Evolutionary conservation across 2,113 vertebrate genomes (phyloP).

Genomic region (Leucosticte australis): DNA sequence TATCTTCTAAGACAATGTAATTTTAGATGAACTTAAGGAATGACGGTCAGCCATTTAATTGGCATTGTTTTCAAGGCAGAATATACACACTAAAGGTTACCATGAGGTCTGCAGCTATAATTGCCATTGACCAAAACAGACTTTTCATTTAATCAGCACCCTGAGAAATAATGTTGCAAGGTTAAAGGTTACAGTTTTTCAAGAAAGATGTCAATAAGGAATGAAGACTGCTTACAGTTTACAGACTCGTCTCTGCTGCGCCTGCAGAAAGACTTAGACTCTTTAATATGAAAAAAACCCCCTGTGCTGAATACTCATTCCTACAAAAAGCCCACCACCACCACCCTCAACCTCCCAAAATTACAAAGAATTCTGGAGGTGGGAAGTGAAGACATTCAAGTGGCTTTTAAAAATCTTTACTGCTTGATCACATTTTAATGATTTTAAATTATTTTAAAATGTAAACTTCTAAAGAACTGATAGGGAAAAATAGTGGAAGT

Average conservation of each 20-base stretch:
- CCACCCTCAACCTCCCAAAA: not conserved
- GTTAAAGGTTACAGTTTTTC: conserved; percentile 20
- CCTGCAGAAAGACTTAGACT: not conserved
- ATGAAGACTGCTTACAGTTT: not conserved
- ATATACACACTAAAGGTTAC: not conserved
- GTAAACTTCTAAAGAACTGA: not conserved
- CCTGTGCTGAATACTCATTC: not conserved
- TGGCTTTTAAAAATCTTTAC: not conserved
- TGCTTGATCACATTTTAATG: not conserved
- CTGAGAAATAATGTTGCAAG: not conserved
- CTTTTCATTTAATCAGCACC: conserved; percentile 24
- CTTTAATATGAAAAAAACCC: not conserved
- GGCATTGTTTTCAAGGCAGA: not conserved
- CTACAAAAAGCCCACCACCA: not conserved
- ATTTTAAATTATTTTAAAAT: not conserved
- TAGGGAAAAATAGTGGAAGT: not conserved
- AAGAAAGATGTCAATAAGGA: not conserved
- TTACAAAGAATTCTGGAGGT: not conserved
- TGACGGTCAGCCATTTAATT: conserved; percentile 24
- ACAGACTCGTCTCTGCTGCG: not conserved
- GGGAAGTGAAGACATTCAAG: not conserved
- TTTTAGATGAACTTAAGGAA: conserved; percentile 40
- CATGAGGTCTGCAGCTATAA: not conserved
- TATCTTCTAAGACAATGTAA: not conserved
- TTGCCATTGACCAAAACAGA: not conserved